Base-by-base conservation (phyloP, 2,888 invertebrate species). In the Uropetala carovei region DNA sequence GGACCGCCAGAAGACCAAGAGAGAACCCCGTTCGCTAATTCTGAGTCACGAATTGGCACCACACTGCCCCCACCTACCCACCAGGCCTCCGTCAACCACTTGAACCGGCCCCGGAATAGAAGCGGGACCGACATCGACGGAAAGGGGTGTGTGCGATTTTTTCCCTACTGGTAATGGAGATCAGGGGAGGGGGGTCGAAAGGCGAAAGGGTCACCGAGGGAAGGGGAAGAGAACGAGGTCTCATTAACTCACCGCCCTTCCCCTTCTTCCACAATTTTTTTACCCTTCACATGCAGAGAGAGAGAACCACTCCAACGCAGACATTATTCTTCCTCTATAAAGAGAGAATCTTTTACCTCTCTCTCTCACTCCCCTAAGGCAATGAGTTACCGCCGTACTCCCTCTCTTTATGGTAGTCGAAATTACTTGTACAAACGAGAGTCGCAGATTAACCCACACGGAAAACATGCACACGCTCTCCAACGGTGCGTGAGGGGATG, bases 11-110 rank as follows among this genome's bases (percentile, higher is more conserved):
- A 60, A 30, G 22, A 30, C 18, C 43, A n/a, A 10, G 64, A 64
- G 86, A 60, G 59, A 60, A n/a, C n/a, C 14, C 85, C 58, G 56
- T 68, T 59, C 60, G 86, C 86, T 86, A 86, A 86, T 86, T 27
- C 64, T 89, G 89, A 89, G 89, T 89, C 89, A 89, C 64, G 60
- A 89, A 89, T 89, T 89, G 89, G 89, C 89, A 89, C 89, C 89
- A 43, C 16, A 68, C 56, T n/a, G 14, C 89, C 13, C 89, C 30
- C 27, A 22, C n/a, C 30, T 13, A 22, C n/a, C 14, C 22, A 14
- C 11, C 43, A 83, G n/a, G 43, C 14, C 30, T 18, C 11, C 82
- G 30, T 59, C 30, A 4, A 57, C 43, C 75, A 75, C 75, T 75
- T 27, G 27, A 75, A 75, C 75, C 60, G 43, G n/a, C 14, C 18